A percentile compares a stretch with the other conserved stretches of the same genome.
phyloP scores from a whole-genome alignment of 2,888 invertebrate species.

The Cyclophora albipunctata region DNA sequence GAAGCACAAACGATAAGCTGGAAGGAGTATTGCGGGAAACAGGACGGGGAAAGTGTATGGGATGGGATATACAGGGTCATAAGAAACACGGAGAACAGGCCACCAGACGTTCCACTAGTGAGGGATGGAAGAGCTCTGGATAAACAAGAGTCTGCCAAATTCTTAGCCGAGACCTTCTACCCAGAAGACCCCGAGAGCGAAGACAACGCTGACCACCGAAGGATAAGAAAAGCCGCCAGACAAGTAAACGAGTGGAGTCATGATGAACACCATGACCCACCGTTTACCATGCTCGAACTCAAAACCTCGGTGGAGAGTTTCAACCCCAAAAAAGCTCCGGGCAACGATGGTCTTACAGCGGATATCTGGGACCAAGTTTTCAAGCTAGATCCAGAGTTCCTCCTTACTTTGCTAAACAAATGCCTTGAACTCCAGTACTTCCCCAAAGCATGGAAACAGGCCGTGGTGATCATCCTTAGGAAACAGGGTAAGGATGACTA shows the following conservation, averaged over 20 bases:
- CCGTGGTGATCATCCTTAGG: constrained; percentile 11
- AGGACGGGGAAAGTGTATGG: background rate
- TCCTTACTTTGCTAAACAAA: constrained; percentile 12
- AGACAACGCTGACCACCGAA: constrained; percentile 5
- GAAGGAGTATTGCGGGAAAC: background rate
- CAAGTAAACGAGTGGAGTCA: no score
- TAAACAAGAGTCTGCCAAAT: background rate
- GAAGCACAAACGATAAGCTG: no score
- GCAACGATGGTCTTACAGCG: constrained; percentile 17
- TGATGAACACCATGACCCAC: constrained; percentile 10
- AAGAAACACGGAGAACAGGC: background rate
- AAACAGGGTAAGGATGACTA: constrained; percentile 18
- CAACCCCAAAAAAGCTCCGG: constrained; percentile 20
- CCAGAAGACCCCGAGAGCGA: constrained; percentile 1
- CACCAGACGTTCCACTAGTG: background rate
- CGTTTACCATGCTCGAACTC: constrained; percentile 12
- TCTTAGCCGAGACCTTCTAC: constrained; percentile 7
- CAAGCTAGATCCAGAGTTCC: constrained; percentile 1
- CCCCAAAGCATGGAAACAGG: constrained; percentile 14
- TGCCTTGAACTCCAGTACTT: constrained; percentile 11
- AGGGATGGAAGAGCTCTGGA: background rate
- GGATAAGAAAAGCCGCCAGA: background rate
- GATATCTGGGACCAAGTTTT: constrained; percentile 18
- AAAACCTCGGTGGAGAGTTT: constrained; percentile 2
- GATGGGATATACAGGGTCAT: background rate